phyloP scores from a whole-genome alignment of 2,113 vertebrate species.

The Cisticola juncidis region DNA sequence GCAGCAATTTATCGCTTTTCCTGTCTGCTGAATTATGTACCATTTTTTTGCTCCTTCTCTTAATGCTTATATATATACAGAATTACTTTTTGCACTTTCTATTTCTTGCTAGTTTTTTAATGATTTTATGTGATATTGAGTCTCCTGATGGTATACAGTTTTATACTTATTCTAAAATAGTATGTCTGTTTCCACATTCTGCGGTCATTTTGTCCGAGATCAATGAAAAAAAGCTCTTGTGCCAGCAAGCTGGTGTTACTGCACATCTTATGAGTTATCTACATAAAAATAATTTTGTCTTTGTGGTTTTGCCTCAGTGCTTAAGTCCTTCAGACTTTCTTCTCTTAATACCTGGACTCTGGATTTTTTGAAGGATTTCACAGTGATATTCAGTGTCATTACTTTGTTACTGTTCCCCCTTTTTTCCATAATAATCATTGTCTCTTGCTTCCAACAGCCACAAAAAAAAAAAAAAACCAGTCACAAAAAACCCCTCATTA shows the following conservation, averaged over 20 bases:
- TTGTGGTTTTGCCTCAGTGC: background rate
- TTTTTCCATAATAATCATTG: background rate
- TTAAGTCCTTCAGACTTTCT: background rate
- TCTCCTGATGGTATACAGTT: background rate
- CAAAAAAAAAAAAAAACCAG: no score
- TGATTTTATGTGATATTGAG: background rate
- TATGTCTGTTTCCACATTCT: background rate
- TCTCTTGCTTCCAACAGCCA: background rate
- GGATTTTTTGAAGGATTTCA: background rate
- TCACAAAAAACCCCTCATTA: fast-evolving
- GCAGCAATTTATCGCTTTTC: background rate
- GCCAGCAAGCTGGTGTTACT: background rate
- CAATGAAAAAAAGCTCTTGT: background rate
- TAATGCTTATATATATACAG: background rate
- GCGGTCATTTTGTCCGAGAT: background rate
- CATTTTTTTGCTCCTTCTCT: background rate
- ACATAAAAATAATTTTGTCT: background rate
- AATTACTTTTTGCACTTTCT: background rate
- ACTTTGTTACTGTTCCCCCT: background rate
- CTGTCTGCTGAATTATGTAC: background rate
- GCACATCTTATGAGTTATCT: background rate
- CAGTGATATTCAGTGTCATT: background rate
- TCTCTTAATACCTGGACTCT: background rate
- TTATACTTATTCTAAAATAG: background rate
- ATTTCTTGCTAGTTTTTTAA: background rate